These are phyloP conservation scores for Danio jaintianensis DNA, from an alignment of 2,797 vertebrate genomes.

Conservation along the genomic window DNA sequence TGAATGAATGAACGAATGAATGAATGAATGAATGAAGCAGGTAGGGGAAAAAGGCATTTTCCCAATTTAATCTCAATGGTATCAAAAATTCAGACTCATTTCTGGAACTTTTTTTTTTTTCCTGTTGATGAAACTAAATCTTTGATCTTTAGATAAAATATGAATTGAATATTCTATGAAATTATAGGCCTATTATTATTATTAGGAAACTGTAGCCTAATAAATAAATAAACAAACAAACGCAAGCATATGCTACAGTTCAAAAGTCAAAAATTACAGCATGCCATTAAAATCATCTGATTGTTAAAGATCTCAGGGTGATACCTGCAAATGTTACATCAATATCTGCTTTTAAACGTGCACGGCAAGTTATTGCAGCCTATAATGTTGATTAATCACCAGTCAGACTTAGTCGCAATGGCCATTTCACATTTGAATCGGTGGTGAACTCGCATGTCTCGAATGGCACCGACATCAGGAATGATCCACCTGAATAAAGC, in stretches of 20 bases:
- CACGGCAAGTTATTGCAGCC: neutral
- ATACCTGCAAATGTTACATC: neutral
- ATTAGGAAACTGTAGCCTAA: neutral
- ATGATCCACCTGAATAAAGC: neutral
- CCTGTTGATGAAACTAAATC: neutral
- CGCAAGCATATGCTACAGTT: neutral
- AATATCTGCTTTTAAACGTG: neutral
- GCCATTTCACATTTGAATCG: slow-evolving; percentile 14
- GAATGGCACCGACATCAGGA: neutral
- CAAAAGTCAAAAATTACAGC: slow-evolving; percentile 5
- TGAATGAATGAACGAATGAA: too few species aligned
- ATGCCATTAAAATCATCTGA: neutral
- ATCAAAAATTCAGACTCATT: neutral
- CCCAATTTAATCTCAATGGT: neutral
- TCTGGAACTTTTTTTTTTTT: neutral
- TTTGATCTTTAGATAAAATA: neutral
- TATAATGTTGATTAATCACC: neutral
- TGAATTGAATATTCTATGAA: neutral
- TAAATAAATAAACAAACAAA: neutral
- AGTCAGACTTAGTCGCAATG: neutral
- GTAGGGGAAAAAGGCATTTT: neutral
- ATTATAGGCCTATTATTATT: too few species aligned
- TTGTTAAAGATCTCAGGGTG: neutral
- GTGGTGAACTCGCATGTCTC: neutral
- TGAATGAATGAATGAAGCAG: neutral